These are phyloP conservation scores for Epizoanthus fatuus DNA, from an alignment of 92 coral and sea anemone genomes.

Conservation along the genomic window DNA sequence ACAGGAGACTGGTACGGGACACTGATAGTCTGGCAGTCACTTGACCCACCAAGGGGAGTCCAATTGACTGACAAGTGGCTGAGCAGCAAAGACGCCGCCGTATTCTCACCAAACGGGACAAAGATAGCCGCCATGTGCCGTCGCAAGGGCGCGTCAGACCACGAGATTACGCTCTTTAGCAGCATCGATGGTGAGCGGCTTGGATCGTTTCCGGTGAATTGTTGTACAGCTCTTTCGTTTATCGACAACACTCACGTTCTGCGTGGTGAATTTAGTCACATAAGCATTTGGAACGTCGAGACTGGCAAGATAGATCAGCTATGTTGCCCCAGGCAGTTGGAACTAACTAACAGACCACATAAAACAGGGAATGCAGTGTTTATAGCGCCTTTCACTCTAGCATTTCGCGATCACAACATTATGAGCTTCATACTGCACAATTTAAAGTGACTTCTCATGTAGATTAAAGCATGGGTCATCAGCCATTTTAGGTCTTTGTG, in stretches of 20 bases:
- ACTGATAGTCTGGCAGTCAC: neutral
- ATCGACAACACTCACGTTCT: neutral
- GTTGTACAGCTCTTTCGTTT: conserved; percentile 1
- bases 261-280: neutral
- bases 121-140: neutral
- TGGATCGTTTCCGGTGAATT: neutral
- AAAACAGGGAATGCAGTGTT: neutral
- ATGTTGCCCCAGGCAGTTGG: neutral
- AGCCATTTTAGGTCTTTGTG: no score
- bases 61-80: neutral
- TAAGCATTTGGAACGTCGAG: neutral
- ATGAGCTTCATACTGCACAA: neutral
- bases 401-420: neutral
- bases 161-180: neutral
- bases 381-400: neutral
- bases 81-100: neutral
- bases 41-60: neutral
- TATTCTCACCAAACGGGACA: neutral
- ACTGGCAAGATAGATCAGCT: neutral
- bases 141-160: neutral
- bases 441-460: neutral
- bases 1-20: neutral
- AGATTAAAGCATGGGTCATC: no score
- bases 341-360: neutral
- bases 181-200: neutral